phyloP scores from a whole-genome alignment of 2,797 vertebrate genomes.

The Hafferia zeledoni region DNA sequence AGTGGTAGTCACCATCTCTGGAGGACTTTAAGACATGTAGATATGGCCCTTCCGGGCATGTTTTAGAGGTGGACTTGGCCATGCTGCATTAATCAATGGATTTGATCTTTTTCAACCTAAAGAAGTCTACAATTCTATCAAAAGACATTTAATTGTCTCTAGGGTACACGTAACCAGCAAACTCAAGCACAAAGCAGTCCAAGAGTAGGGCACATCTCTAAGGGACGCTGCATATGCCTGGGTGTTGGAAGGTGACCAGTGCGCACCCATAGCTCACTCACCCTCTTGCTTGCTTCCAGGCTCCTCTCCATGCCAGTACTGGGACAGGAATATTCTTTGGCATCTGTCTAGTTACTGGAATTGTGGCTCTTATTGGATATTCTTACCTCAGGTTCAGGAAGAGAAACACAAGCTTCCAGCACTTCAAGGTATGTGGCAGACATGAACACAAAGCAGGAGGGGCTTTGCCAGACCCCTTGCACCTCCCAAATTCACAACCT shows the following conservation, averaged over 20 bases:
- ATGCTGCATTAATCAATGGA: background rate
- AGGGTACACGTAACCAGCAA: rapidly evolving
- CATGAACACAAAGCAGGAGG: rapidly evolving
- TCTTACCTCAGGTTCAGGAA: constrained; percentile 83
- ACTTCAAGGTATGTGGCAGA: constrained; percentile 83
- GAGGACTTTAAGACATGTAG: background rate
- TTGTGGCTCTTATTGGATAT: constrained; percentile 77
- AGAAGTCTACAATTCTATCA: too few relatives aligned
- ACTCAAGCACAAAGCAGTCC: background rate
- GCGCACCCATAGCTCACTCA: background rate
- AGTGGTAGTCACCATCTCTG: background rate
- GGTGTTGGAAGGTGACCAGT: background rate
- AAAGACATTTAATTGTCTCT: background rate
- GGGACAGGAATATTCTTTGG: constrained; percentile 84
- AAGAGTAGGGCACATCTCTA: background rate
- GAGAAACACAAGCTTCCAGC: constrained; percentile 84
- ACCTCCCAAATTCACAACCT: background rate
- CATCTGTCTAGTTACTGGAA: constrained; percentile 70
- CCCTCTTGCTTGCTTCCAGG: constrained; percentile 50
- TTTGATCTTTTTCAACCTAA: background rate
- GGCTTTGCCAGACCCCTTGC: too few relatives aligned
- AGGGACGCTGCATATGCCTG: rapidly evolving
- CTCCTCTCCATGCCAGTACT: constrained; percentile 72
- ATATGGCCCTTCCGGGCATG: background rate
- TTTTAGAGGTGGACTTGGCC: background rate